Conservation (phyloP, 2,888 invertebrate species). For the Nyleta sp. region DNA sequence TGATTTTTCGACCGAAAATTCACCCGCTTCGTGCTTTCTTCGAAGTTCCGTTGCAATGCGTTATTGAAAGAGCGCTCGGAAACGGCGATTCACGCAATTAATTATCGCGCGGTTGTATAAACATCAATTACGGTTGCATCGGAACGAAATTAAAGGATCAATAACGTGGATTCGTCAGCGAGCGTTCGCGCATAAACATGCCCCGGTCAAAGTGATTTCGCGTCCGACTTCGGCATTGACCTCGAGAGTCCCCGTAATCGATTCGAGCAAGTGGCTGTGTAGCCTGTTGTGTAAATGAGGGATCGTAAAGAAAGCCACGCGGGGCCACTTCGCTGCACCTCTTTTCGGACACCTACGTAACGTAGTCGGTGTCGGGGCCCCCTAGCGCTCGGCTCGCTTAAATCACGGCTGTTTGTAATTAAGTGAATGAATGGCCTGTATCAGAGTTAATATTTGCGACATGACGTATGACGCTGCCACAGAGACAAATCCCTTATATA, state of each 20-base stretch:
- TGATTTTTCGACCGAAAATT: no score
- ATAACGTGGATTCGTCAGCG: constrained; percentile 26
- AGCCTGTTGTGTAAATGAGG: constrained; percentile 79
- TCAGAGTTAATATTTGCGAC: constrained; percentile 83
- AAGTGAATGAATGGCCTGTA: constrained; percentile 83
- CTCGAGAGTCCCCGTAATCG: constrained; percentile 47
- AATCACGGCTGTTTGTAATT: constrained; percentile 83
- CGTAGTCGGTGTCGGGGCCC: constrained; percentile 72
- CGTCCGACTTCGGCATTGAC: constrained; percentile 34
- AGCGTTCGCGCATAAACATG: constrained; percentile 22
- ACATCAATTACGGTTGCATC: constrained; percentile 9
- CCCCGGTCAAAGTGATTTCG: constrained; percentile 40
- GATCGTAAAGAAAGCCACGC: constrained; percentile 77
- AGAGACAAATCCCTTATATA: constrained; percentile 82
- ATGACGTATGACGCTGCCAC: constrained; percentile 81
- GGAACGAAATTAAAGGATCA: constrained; percentile 40
- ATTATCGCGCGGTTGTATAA: no score
- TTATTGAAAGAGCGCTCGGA: no score
- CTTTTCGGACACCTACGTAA: constrained; percentile 74
- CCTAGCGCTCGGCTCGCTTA: constrained; percentile 79
- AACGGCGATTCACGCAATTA: no score
- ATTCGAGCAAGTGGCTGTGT: constrained; percentile 69
- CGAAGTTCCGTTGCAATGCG: no score
- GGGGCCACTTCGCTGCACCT: constrained; percentile 71
- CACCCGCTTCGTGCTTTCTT: no score